These are phyloP conservation scores for Oscheius onirici DNA, from an alignment of 2,888 invertebrate species.

Conservation along the genomic window DNA sequence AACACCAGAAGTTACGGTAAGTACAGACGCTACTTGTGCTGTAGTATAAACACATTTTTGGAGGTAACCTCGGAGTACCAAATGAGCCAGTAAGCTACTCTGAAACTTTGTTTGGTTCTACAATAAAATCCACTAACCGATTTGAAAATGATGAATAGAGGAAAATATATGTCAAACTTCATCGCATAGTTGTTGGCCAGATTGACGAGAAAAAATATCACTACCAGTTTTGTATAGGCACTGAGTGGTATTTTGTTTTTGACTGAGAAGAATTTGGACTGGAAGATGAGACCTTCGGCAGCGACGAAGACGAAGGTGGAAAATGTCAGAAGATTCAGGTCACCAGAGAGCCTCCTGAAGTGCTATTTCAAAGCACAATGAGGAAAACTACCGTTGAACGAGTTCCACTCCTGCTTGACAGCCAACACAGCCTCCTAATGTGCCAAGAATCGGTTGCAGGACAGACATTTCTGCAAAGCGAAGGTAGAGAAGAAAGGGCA, in stretches of 20 bases:
- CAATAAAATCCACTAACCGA: conserved; percentile 76
- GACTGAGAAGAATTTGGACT: conserved; percentile 55
- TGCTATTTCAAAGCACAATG: neutral
- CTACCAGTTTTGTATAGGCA: conserved; percentile 77
- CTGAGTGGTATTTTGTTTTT: conserved; percentile 50
- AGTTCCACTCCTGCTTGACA: conserved; percentile 63
- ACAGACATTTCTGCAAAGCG: no score
- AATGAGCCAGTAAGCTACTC: conserved; percentile 95
- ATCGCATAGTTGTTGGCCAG: conserved; percentile 90
- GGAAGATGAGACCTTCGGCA: conserved; percentile 51
- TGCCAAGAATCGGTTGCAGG: conserved; percentile 38
- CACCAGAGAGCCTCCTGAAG: conserved; percentile 46
- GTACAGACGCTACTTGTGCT: conserved; percentile 78
- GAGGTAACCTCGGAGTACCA: conserved; percentile 91
- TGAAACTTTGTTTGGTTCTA: conserved; percentile 68
- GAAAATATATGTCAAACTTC: conserved; percentile 94
- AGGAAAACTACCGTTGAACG: conserved; percentile 48
- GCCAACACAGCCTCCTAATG: conserved; percentile 54
- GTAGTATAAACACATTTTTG: conserved; percentile 79
- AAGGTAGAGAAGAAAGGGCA: no score
- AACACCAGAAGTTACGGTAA: conserved; percentile 92
- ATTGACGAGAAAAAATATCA: conserved; percentile 89
- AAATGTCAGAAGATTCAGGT: conserved; percentile 59
- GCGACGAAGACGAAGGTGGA: conserved; percentile 56
- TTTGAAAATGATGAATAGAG: conserved; percentile 96